Evolutionary conservation across 2,888 invertebrate species (phyloP).

Genomic region (Euplexia lucipara): DNA sequence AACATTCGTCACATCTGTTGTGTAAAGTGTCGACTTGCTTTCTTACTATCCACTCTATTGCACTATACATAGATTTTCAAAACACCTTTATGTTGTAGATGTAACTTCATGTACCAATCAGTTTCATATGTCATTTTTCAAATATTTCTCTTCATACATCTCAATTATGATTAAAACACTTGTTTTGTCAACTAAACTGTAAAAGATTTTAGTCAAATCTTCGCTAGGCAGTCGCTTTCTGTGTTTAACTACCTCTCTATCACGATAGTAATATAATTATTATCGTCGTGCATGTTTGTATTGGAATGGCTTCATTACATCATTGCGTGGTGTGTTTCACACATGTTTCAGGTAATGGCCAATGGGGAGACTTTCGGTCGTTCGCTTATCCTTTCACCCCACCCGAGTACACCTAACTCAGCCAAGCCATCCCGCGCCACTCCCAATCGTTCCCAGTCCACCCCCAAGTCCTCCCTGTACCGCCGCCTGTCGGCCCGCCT

Average conservation of each 20-base stretch:
- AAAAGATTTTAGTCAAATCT: slow-evolving; percentile 48
- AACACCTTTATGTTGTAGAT: slow-evolving; percentile 46
- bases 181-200: slow-evolving; percentile 47
- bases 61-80: slow-evolving; percentile 57
- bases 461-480: slow-evolving; percentile 87
- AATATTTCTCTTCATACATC: slow-evolving; percentile 33
- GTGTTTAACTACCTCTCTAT: slow-evolving; percentile 82
- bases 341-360: slow-evolving; percentile 93
- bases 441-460: slow-evolving; percentile 85
- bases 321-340: slow-evolving; percentile 91
- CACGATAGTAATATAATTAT: slow-evolving; percentile 75
- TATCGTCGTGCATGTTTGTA: slow-evolving; percentile 89
- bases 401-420: slow-evolving; percentile 83
- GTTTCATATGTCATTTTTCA: slow-evolving; percentile 31
- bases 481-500: slow-evolving; percentile 87
- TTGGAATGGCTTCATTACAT: slow-evolving; percentile 91
- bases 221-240: slow-evolving; percentile 78
- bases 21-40: slow-evolving; percentile 68
- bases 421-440: slow-evolving; percentile 81
- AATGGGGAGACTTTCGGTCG: slow-evolving; percentile 92
- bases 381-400: slow-evolving; percentile 91
- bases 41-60: slow-evolving; percentile 65
- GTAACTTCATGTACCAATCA: slow-evolving; percentile 29
- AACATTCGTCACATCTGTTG: slow-evolving; percentile 67
- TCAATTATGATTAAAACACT: slow-evolving; percentile 33